Evolutionary conservation across 2,888 invertebrate genomes (phyloP).

Genomic region (Cryptus viduatorius): DNA sequence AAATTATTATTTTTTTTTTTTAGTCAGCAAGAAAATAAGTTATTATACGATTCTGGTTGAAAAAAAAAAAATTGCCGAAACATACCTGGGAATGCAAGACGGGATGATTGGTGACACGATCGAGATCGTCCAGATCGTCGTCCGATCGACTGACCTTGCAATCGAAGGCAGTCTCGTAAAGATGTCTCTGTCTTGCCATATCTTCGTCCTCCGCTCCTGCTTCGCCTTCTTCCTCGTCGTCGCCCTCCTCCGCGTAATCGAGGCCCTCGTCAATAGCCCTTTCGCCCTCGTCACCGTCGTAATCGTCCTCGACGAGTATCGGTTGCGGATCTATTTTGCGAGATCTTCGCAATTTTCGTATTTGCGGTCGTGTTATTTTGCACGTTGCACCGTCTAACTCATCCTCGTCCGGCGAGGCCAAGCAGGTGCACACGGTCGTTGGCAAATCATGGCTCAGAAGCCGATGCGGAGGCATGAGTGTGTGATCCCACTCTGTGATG

Average conservation of each 20-base stretch:
- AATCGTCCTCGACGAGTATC: slow-evolving; percentile 87
- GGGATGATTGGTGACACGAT: slow-evolving; percentile 93
- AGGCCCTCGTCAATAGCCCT: slow-evolving; percentile 84
- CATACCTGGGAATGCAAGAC: slow-evolving; percentile 85
- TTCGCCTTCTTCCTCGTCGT: slow-evolving; percentile 78
- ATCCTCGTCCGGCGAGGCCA: slow-evolving; percentile 88
- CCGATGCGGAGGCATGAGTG: slow-evolving; percentile 91
- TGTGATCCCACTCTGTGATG: slow-evolving; percentile 84
- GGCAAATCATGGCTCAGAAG: slow-evolving; percentile 87
- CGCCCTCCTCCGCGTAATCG: slow-evolving; percentile 86
- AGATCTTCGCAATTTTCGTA: slow-evolving; percentile 87
- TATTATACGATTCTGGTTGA: background rate
- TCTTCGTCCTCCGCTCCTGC: slow-evolving; percentile 85
- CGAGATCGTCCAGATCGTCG: slow-evolving; percentile 92
- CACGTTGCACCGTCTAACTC: slow-evolving; percentile 86
- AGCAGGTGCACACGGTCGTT: slow-evolving; percentile 89
- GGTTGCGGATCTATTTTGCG: slow-evolving; percentile 90
- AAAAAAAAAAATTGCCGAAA: slow-evolving; percentile 10
- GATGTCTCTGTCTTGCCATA: slow-evolving; percentile 88
- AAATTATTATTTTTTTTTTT: no score
- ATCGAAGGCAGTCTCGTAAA: slow-evolving; percentile 96
- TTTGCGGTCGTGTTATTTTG: slow-evolving; percentile 73
- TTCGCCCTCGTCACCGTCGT: slow-evolving; percentile 86
- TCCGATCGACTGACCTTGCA: slow-evolving; percentile 93
- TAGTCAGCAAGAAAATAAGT: no score